Evolutionary conservation across 2,797 vertebrate species (phyloP), one percentile per base, ranked within the genome.

Genomic region (Galagoides demidoff): DNA sequence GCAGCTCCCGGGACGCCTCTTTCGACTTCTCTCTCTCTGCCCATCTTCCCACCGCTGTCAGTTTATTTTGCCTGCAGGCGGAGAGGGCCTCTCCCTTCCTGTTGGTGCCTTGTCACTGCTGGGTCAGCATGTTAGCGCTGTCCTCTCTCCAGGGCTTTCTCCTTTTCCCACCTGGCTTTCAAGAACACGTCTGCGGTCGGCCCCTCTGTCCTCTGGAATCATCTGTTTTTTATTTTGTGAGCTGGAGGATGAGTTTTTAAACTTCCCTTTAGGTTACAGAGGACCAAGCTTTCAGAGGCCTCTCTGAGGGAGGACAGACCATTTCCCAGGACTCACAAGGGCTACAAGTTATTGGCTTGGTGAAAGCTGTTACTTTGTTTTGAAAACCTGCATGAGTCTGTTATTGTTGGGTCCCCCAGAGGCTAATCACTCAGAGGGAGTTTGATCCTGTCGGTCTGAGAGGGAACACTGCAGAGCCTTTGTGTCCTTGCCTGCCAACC

Each of bases 31-130:
- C 55, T 77, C 66, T 55, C 23, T 12, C 49, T 64, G 49, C 61
- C 25, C 12, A 25, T 85, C 87, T 92, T 90, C 82, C 94, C 55
- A 29, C 89, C 7, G 55, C 64, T 78, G 87, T 94, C 94, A 64
- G 96, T 95, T 94, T 92, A 79, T 95, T 97, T 97, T 95, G 95
- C 94, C 95, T 96, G 86, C 61, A 17, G 92, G 96, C 83, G 37
- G 85, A 90, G 34, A 25, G 94, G 85, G 93, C 92, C 92, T 95
- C 96, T 95, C 90, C 93, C 94, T 94, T 97, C 95, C 97, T 94
- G 95, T 94, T 45, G 78, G 27, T 61, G 83, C 86, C 70, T 68
- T 95, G 91, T 88, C 84, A 43, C 7, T 12, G 73, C 92, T 89
- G 94, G 31, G 68, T 88, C 77, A 88, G 91, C 89, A 94, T 71